Evolutionary conservation across 2,797 vertebrate species (phyloP).

Genomic region (Micromesistius poutassou): DNA sequence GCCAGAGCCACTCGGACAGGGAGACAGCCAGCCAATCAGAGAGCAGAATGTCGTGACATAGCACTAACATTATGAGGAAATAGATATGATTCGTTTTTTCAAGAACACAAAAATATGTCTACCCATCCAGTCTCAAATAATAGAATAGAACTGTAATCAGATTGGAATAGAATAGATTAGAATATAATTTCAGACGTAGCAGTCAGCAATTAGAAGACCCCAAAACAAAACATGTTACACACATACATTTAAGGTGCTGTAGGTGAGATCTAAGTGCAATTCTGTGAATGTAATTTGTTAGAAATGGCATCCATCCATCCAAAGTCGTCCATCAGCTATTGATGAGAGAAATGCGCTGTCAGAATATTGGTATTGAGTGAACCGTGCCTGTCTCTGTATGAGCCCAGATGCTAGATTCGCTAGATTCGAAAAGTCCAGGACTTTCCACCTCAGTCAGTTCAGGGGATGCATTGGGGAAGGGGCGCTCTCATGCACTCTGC

Average conservation of each 20-base stretch:
- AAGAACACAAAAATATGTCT: background rate
- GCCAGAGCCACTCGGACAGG: background rate
- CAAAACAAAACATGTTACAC: no score
- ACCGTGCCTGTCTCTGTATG: no score
- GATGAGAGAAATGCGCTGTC: no score
- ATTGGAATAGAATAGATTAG: background rate
- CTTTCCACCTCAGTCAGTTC: background rate
- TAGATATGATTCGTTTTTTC: background rate
- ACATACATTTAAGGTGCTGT: no score
- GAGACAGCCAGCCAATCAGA: background rate
- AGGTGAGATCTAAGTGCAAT: background rate
- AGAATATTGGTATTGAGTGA: no score
- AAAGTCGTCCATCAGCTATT: no score
- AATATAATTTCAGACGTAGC: no score
- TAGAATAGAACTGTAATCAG: background rate
- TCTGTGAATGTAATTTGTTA: background rate
- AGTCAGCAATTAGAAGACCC: no score
- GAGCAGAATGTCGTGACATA: background rate
- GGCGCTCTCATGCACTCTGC: background rate
- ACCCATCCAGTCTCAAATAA: no score
- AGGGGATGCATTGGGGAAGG: background rate
- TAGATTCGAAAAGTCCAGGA: background rate
- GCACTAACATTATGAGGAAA: background rate
- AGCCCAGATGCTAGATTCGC: no score
- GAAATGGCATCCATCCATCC: background rate